A percentile compares a stretch with the other conserved stretches of the same genome.
These are phyloP conservation scores for Falcaria lacertinaria DNA, from an alignment of 2,888 invertebrate genomes.

Conservation along the genomic window DNA sequence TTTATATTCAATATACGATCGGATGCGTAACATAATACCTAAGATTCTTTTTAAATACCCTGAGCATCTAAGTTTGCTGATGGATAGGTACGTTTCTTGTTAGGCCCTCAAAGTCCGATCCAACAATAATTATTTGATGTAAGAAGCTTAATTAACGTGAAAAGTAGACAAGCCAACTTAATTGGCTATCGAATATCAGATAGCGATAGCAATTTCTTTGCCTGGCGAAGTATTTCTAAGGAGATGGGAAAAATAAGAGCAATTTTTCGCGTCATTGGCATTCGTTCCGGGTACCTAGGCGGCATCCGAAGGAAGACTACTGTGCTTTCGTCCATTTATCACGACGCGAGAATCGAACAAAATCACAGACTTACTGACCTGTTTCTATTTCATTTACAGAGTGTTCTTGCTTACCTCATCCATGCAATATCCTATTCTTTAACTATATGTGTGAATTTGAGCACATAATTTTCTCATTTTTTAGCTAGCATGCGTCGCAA, in stretches of 20 bases:
- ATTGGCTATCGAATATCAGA: constrained; percentile 6
- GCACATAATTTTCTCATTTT: too few relatives aligned
- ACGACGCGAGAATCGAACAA: constrained; percentile 60
- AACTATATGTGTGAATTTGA: too few relatives aligned
- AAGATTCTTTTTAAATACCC: too few relatives aligned
- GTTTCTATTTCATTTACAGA: constrained; percentile 69
- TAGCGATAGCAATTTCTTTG: constrained; percentile 16
- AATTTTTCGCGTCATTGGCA: constrained; percentile 68
- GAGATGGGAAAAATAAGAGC: constrained; percentile 53
- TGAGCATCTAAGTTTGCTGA: too few relatives aligned
- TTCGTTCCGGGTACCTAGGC: constrained; percentile 47
- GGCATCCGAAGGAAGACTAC: constrained; percentile 15
- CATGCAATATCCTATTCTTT: too few relatives aligned
- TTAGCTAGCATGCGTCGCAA: too few relatives aligned
- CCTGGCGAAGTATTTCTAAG: constrained; percentile 35
- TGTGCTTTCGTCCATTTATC: constrained; percentile 61
- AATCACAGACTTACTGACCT: constrained; percentile 64
- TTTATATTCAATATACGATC: too few relatives aligned
- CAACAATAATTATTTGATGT: neutral
- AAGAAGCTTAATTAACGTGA: constrained; percentile 7
- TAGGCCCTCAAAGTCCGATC: neutral
- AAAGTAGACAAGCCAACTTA: constrained; percentile 2
- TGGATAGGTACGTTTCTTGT: neutral
- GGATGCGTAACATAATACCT: too few relatives aligned
- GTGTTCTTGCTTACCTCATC: constrained; percentile 60